Conservation (phyloP, 2,113 vertebrate species). For the Neodontobutis hainanensis region DNA sequence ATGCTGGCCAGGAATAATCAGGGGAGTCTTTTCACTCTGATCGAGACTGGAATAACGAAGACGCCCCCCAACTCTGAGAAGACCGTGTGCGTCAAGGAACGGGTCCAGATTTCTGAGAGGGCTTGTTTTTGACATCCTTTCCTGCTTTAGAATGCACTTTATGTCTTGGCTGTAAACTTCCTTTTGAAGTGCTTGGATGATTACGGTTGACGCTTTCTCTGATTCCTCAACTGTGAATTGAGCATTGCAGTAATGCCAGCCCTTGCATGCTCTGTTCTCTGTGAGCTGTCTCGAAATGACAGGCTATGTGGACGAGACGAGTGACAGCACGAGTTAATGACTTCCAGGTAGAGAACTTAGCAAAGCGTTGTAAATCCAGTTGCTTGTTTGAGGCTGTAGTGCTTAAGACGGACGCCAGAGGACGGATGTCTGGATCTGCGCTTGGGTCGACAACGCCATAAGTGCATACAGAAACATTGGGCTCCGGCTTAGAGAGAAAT, state of each 20-base stretch:
- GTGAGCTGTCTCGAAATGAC: neutral
- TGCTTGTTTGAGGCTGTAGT: slow-evolving; percentile 6
- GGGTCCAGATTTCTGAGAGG: slow-evolving; percentile 18
- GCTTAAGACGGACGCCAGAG: neutral
- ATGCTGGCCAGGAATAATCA: slow-evolving; percentile 27
- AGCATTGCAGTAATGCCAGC: slow-evolving; percentile 32
- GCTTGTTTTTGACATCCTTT: slow-evolving; percentile 18
- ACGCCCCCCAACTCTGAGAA: slow-evolving; percentile 8
- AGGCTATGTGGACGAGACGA: slow-evolving; percentile 19
- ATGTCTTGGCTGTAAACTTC: slow-evolving; percentile 18
- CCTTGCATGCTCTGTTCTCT: neutral
- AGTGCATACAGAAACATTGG: neutral
- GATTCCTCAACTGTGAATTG: neutral
- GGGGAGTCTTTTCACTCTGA: neutral
- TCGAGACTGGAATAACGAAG: neutral
- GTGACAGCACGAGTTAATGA: slow-evolving; percentile 11
- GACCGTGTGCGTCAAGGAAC: neutral
- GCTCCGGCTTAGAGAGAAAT: neutral
- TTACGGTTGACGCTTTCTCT: slow-evolving; percentile 5
- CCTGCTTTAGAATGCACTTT: neutral
- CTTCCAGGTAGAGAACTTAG: slow-evolving; percentile 30
- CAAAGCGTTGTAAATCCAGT: slow-evolving; percentile 3
- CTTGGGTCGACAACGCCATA: slow-evolving; percentile 18
- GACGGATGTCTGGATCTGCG: slow-evolving; percentile 7
- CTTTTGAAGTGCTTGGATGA: slow-evolving; percentile 17